These are phyloP conservation scores for Choristoneura fumiferana DNA, from an alignment of 1,140 invertebrate genomes.

Conservation along the genomic window DNA sequence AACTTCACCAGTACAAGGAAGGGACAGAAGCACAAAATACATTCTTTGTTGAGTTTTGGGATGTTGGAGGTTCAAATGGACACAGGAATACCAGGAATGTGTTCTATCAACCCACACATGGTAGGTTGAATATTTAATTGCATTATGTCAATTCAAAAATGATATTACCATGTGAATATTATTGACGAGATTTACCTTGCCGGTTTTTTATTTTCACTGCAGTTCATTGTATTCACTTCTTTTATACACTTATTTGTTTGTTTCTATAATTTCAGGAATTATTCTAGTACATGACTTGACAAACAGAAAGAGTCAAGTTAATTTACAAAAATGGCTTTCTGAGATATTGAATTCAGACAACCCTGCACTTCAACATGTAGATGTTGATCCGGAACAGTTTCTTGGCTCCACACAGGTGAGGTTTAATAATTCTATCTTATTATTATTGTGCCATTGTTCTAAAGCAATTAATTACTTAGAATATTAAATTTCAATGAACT, in stretches of 20 bases:
- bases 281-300: constrained; percentile 97
- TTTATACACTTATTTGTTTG: no score
- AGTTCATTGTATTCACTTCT: no score
- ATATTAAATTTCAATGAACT: no score
- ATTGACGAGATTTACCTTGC: no score
- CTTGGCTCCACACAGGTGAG: constrained; percentile 82
- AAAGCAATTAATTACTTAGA: no score
- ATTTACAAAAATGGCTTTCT: constrained; percentile 94
- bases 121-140: constrained; percentile 71
- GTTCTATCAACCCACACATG: constrained; percentile 96
- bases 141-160: neutral
- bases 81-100: constrained; percentile 95
- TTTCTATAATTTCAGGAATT: constrained; percentile 82
- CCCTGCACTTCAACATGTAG: constrained; percentile 77
- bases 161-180: no score
- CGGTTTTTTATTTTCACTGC: no score
- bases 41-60: constrained; percentile 97
- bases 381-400: constrained; percentile 95
- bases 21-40: constrained; percentile 93
- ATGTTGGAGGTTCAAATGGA: constrained; percentile 95
- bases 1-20: constrained; percentile 97
- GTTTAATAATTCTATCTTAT: no score
- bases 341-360: constrained; percentile 92
- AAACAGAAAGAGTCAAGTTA: constrained; percentile 96
- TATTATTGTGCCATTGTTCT: no score